Evolutionary conservation across 2,888 invertebrate species (phyloP).

Genomic region (Macaria notata): DNA sequence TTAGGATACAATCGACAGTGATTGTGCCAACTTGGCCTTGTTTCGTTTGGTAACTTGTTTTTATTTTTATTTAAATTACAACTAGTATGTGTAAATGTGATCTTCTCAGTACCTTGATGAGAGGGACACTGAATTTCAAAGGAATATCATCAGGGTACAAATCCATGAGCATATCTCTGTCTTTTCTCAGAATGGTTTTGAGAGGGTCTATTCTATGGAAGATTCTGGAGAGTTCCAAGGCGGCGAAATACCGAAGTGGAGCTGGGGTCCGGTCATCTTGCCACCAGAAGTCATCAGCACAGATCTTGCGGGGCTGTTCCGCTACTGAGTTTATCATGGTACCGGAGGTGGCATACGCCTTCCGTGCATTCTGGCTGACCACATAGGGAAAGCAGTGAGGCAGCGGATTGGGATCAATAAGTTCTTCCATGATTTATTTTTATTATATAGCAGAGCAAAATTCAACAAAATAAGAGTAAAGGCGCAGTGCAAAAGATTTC

Average conservation of each 20-base stretch:
- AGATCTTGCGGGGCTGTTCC: constrained; percentile 57
- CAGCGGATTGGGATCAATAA: not conserved
- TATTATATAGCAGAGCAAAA: not conserved
- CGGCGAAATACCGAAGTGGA: constrained; percentile 63
- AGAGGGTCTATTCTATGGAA: constrained; percentile 80
- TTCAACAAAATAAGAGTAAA: not conserved
- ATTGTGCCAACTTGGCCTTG: no score
- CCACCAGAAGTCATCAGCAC: constrained; percentile 74
- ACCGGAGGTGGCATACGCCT: constrained; percentile 56
- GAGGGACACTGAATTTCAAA: constrained; percentile 77
- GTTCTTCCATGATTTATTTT: constrained; percentile 55
- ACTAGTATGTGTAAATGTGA: no score
- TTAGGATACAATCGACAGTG: no score
- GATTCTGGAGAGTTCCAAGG: constrained; percentile 55
- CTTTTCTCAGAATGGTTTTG: constrained; percentile 78
- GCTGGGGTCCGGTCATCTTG: constrained; percentile 66
- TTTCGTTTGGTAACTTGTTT: no score
- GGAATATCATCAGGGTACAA: constrained; percentile 82
- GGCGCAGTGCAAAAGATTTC: no score
- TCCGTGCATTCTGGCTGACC: constrained; percentile 55
- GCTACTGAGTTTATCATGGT: constrained; percentile 50
- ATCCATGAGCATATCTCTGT: constrained; percentile 83
- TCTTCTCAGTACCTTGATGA: constrained; percentile 64
- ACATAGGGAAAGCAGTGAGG: constrained; percentile 56
- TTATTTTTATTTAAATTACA: no score